Percentiles rank a stretch among this genome's conserved stretches.
Evolutionary conservation across 2,888 invertebrate genomes (phyloP).

Genomic region (Ectemnius continuus): DNA sequence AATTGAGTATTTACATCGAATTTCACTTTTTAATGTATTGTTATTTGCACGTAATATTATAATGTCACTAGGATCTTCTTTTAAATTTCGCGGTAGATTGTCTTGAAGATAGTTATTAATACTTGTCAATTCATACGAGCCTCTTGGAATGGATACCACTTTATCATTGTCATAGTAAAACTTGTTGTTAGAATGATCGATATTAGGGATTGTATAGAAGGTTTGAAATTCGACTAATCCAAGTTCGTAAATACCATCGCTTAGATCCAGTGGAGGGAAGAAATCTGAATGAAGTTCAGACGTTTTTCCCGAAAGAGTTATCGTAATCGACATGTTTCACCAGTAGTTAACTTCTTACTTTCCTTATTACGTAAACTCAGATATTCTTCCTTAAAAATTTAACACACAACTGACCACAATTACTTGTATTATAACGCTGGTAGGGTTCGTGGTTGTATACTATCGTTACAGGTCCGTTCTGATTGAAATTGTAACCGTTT

Average conservation of each 20-base stretch:
- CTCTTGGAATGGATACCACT: background rate
- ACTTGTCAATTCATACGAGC: background rate
- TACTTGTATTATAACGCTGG: background rate
- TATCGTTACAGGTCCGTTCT: background rate
- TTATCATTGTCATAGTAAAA: slow-evolving; percentile 5
- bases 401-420: background rate
- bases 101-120: background rate
- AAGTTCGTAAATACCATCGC: background rate
- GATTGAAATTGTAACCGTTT: no score
- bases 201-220: background rate
- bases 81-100: background rate
- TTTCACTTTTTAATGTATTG: slow-evolving; percentile 9
- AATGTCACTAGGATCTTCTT: background rate
- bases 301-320: background rate
- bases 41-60: slow-evolving; percentile 4
- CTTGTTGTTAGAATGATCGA: slow-evolving; percentile 3
- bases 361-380: no score
- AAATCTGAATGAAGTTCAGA: background rate
- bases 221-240: background rate
- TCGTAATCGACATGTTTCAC: background rate
- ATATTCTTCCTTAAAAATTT: background rate
- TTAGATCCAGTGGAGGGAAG: background rate
- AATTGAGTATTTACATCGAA: background rate
- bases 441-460: background rate
- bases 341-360: background rate